Evolutionary conservation across 1,140 invertebrate species (phyloP).

Genomic region (Brachionus manjavacas): DNA sequence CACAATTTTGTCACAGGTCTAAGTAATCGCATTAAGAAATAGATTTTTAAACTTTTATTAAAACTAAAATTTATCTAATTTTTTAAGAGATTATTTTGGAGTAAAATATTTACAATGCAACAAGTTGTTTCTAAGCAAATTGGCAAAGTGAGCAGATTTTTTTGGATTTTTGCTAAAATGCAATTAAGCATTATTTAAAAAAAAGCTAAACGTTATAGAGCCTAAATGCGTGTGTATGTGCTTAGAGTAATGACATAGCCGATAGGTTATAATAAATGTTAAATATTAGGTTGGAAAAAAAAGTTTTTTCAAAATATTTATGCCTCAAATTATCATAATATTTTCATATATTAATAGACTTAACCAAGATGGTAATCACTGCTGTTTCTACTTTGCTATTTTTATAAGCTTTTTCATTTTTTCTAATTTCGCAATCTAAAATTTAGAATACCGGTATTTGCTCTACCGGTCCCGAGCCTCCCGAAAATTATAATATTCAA

Average conservation of each 20-base stretch:
- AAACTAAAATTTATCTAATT: too few relatives aligned
- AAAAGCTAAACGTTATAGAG: not conserved
- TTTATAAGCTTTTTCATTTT: not conserved
- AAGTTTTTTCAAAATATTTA: not conserved
- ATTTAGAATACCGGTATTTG: not conserved
- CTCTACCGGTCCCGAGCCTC: not conserved
- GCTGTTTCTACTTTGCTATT: not conserved
- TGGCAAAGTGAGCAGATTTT: not conserved
- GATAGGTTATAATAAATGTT: not conserved
- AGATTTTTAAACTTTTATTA: too few relatives aligned
- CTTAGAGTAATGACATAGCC: not conserved
- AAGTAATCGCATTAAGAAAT: too few relatives aligned
- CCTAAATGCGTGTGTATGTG: not conserved
- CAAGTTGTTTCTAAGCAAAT: not conserved
- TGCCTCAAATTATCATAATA: slow-evolving; percentile 31
- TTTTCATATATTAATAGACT: not conserved
- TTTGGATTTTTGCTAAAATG: not conserved
- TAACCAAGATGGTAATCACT: not conserved
- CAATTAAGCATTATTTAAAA: slow-evolving; percentile 1
- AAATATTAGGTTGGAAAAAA: slow-evolving; percentile 1
- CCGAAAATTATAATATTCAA: not conserved
- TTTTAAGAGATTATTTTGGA: not conserved
- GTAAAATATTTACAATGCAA: not conserved
- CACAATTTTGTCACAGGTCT: not conserved
- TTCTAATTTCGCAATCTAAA: not conserved